A percentile compares a stretch with the other conserved stretches of the same genome.
These are phyloP conservation scores for Antigone vipio DNA, from an alignment of 2,113 vertebrate genomes.

Conservation along the genomic window DNA sequence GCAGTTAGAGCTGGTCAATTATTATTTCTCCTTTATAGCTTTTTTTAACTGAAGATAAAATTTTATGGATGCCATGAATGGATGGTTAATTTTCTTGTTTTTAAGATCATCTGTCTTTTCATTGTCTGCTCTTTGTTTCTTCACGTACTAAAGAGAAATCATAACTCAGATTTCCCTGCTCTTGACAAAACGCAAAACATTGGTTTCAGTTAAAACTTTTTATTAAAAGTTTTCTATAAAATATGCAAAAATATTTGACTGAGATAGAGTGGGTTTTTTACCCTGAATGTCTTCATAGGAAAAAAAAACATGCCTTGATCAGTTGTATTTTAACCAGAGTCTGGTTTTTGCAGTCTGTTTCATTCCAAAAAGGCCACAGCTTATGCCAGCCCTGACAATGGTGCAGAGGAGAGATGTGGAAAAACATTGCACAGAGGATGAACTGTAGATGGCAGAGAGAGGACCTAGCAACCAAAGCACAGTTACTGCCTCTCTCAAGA, in stretches of 20 bases:
- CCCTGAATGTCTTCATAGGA: not conserved
- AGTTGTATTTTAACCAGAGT: not conserved
- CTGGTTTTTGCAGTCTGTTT: not conserved
- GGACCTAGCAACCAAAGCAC: not conserved
- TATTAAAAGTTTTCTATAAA: not conserved
- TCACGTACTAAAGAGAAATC: not conserved
- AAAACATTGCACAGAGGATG: not conserved
- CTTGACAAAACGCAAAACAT: not conserved
- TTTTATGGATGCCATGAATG: not conserved
- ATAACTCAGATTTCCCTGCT: not conserved
- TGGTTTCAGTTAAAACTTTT: not conserved
- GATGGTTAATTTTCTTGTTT: not conserved
- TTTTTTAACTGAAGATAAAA: not conserved
- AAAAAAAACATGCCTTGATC: not conserved
- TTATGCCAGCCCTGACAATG: not conserved
- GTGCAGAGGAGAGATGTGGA: not conserved
- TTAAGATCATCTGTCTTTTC: not conserved
- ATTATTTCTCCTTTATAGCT: not conserved
- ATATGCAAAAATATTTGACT: not conserved
- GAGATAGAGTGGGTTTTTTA: not conserved
- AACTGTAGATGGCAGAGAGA: not conserved
- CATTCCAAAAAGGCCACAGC: not conserved
- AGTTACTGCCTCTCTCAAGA: not conserved
- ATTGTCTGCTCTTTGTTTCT: not conserved
- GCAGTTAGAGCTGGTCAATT: not conserved